phyloP scores from a whole-genome alignment of 2,797 vertebrate genomes.

The Discoglossus pictus region DNA sequence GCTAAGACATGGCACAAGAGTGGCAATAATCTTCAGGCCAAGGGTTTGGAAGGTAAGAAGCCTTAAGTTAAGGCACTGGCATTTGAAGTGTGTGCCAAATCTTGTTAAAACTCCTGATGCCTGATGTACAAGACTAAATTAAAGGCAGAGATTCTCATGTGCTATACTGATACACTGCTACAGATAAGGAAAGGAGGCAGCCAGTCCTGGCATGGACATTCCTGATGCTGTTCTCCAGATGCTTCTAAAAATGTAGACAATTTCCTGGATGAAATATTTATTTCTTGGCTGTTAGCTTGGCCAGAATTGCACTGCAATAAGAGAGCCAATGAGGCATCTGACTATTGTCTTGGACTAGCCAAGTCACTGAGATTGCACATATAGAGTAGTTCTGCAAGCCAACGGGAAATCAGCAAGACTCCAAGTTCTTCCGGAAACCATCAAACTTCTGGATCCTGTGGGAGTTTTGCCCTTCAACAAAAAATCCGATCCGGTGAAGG shows the following conservation, averaged over 20 bases:
- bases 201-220: neutral
- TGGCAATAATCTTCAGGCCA: neutral
- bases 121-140: neutral
- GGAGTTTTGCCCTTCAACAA: neutral
- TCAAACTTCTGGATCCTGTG: neutral
- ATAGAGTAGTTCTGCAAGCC: too few relatives aligned
- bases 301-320: too few relatives aligned
- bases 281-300: too few relatives aligned
- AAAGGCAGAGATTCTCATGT: neutral
- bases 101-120: neutral
- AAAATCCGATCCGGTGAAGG: neutral
- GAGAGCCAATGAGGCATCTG: too few relatives aligned
- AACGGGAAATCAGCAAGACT: neutral
- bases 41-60: slow-evolving; percentile 8
- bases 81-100: slow-evolving; percentile 3
- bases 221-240: neutral
- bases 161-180: slow-evolving; percentile 13
- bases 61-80: slow-evolving; percentile 47
- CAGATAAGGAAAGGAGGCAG: neutral
- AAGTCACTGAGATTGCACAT: neutral
- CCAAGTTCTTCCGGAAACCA: neutral
- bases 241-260: too few relatives aligned
- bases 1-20: too few relatives aligned
- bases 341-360: too few relatives aligned
- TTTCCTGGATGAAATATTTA: too few relatives aligned